phyloP scores from a whole-genome alignment of 2,888 invertebrate genomes.

The Drosophila acutilabella region DNA sequence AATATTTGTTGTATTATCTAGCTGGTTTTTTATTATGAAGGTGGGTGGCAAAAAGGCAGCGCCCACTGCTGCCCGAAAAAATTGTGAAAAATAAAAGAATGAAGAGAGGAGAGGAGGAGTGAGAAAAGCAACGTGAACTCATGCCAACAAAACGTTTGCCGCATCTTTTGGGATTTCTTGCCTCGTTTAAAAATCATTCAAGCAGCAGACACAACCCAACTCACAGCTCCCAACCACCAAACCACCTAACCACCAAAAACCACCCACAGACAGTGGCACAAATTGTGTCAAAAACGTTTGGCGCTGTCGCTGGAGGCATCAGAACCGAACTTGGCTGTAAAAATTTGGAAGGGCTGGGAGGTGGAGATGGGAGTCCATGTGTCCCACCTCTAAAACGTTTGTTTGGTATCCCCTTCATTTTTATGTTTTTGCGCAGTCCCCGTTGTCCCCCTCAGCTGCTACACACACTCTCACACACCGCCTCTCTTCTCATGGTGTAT shows the following conservation, averaged over 20 bases:
- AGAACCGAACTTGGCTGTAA: conserved; percentile 16
- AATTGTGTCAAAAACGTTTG: conserved; percentile 78
- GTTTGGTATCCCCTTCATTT: conserved; percentile 72
- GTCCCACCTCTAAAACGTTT: conserved; percentile 67
- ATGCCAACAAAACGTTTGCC: conserved; percentile 75
- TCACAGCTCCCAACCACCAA: conserved; percentile 39
- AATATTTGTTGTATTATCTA: conserved; percentile 76
- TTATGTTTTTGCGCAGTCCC: conserved; percentile 76
- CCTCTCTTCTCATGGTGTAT: conserved; percentile 3
- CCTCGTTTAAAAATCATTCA: conserved; percentile 83
- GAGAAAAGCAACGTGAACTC: conserved; percentile 69
- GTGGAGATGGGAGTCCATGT: conserved; percentile 13
- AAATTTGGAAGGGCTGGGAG: conserved; percentile 5
- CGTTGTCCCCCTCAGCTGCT: conserved; percentile 1
- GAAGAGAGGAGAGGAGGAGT: background rate
- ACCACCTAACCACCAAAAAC: conserved; percentile 5
- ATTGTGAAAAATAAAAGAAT: background rate
- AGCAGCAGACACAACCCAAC: conserved; percentile 79
- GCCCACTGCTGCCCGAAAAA: conserved; percentile 42
- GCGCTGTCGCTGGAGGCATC: conserved; percentile 51
- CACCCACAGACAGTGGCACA: conserved; percentile 74
- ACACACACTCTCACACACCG: background rate
- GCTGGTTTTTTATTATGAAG: conserved; percentile 46
- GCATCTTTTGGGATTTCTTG: conserved; percentile 83
- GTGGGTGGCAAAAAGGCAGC: conserved; percentile 37